phyloP scores from a whole-genome alignment of 2,797 vertebrate genomes.

The Myotis myotis region DNA sequence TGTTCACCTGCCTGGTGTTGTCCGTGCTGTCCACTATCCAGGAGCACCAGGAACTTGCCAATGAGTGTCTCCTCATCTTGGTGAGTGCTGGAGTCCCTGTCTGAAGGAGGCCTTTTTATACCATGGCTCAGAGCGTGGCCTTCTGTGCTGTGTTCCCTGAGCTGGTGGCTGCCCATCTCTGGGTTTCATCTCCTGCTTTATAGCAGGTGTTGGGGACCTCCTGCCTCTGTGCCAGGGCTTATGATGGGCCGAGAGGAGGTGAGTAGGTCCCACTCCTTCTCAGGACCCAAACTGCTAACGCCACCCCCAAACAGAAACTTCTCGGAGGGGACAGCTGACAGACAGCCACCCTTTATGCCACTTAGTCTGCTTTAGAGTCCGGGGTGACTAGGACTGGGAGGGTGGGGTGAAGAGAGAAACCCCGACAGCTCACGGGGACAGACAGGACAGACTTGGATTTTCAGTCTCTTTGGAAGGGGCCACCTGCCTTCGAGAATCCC shows the following conservation, averaged over 20 bases:
- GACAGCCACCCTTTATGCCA: neutral
- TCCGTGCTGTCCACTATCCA: constrained; percentile 99
- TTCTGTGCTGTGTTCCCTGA: neutral
- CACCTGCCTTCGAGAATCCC: neutral
- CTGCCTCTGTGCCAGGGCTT: neutral
- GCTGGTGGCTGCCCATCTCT: neutral
- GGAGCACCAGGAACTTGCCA: constrained; percentile 93
- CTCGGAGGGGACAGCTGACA: neutral
- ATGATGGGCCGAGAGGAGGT: neutral
- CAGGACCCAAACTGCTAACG: neutral
- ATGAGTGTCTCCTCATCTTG: constrained; percentile 97
- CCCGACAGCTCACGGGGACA: neutral
- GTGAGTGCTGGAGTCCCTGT: constrained; percentile 83
- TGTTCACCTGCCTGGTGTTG: constrained; percentile 98
- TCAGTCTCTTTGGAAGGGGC: neutral
- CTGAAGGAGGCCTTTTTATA: neutral
- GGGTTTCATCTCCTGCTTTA: neutral
- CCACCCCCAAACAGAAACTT: neutral
- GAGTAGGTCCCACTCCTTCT: neutral
- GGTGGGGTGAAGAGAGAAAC: neutral
- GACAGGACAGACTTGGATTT: neutral
- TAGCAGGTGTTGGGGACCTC: neutral
- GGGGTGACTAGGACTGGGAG: neutral
- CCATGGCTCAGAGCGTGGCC: neutral
- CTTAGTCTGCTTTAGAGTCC: neutral